Base-by-base conservation (phyloP, 2,888 invertebrate species). In the Torymus texanus region DNA sequence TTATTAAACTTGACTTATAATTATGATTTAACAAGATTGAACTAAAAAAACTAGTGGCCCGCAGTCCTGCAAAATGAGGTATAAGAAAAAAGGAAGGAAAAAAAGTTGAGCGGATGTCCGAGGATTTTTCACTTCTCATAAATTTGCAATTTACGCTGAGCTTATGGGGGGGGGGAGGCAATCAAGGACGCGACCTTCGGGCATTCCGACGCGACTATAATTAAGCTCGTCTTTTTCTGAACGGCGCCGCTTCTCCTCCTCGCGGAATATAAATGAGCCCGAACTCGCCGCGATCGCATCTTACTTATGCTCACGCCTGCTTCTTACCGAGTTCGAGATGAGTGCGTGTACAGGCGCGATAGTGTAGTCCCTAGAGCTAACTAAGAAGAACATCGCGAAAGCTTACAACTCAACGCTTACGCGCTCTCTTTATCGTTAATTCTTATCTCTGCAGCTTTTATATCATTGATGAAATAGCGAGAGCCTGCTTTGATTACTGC, bases 131-230 rank as follows among this genome's bases (percentile, higher is more conserved):
- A 63, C n/a, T 8, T 50, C 72, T 62, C 72, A 8, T 62, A 61
- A 61, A 61, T 53, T 51, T n/a, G 18, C 53, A 53, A 72, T 29
- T n/a, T 41, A 12, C 58, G 13, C 0, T 29, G 18, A 2, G 51
- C 13, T 18, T 2, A 56, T 21, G 5, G 13, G 18, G 21, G 5
- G 13, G 18, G 21, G n/a, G 24, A 16, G 5, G 55, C 59, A 61
- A 75, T 75, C 67, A 61, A 67, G 67, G 68, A 14, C 62, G 70
- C 62, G 70, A 62, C 75, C 70, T 70, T 70, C 62, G 55, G 73
- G 29, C 12, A 1, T n/a, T 10, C 0, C 11, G 29, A 29, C 63
- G 63, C 50, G 58, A 16, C 41, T 24, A 24, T 61, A 75, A 75
- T 75, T 68, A 61, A 61, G 59, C 61, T 61, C 67, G 8, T 68